Evolutionary conservation across 2,113 vertebrate species (phyloP).

Genomic region (Noturus placidus): DNA sequence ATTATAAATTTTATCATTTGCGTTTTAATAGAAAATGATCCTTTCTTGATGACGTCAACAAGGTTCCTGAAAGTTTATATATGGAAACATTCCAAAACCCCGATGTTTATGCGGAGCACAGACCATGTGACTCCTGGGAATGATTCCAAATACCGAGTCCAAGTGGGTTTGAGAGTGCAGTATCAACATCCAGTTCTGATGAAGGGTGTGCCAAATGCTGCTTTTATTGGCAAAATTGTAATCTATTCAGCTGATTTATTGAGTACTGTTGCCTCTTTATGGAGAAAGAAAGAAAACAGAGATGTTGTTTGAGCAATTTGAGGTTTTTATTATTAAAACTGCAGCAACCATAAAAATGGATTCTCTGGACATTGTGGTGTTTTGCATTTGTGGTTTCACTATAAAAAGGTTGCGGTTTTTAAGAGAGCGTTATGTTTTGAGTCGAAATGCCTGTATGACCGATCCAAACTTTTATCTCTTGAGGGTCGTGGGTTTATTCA

Average conservation of each 20-base stretch:
- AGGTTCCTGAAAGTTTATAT: not conserved
- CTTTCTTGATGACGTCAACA: not conserved
- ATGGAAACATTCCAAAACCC: slow-evolving; percentile 13
- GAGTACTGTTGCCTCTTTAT: not conserved
- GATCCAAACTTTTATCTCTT: not conserved
- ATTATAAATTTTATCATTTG: not conserved
- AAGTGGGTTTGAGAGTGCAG: not conserved
- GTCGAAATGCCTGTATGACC: not conserved
- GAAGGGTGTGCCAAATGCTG: not conserved
- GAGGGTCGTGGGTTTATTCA: not conserved
- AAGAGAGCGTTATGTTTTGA: not conserved
- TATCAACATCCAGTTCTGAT: slow-evolving; percentile 3
- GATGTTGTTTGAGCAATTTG: not conserved
- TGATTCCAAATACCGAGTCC: not conserved
- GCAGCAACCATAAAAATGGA: not conserved
- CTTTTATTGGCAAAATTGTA: not conserved
- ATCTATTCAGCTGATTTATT: not conserved
- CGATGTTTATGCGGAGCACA: slow-evolving; percentile 30
- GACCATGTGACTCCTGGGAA: slow-evolving; percentile 9
- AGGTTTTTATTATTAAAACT: not conserved
- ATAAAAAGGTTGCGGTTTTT: not conserved
- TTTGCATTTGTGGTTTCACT: not conserved
- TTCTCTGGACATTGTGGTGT: not conserved
- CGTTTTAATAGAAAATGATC: not conserved
- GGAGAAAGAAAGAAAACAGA: not conserved